Base-by-base conservation (phyloP, 2,797 vertebrate species). In the Falco naumanni region DNA sequence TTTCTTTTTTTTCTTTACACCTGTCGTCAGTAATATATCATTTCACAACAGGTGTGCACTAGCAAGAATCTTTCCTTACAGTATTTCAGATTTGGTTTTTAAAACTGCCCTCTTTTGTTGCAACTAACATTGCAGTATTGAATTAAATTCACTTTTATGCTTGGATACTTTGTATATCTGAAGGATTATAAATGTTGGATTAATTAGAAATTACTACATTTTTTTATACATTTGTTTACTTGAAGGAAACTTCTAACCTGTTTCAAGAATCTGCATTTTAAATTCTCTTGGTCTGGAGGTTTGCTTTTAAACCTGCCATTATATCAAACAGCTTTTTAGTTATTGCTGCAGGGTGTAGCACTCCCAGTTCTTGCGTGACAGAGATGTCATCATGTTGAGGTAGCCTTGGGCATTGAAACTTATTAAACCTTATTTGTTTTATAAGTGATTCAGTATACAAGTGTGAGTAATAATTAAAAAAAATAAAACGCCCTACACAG, bases 391-490 rank as follows among this genome's bases (percentile, higher is more conserved):
- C 97, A 97, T 94, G 94, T 97, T 95, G 94, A 94, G 96, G 95
- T 98, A 97, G 97, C 97, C 97, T 95, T 94, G 93, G 96, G 97
- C 97, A 94, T 28, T 97, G 96, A 97, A 98, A 98, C 98, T 97
- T 97, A 97, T 96, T 97, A 97, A 97, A 97, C 92, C 96, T 94
- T 97, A 96, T 96, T 97, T 97, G 95, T 96, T 97, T 97, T 97
- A 97, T 97, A 96, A 97, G 96, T 95, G 94, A 97, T 96, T 96
- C 95, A 97, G 91, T 97, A 96, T 96, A 94, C 95, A 96, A 97
- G 96, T 97, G 90, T 97, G 96, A 97, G 96, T 97, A 97, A 97
- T 97, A 95, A 95, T 95, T 97, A 95, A 97, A 96, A 97, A 97
- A 96, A 97, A 92, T 96, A 96, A 93, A 97, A 91, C 86, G 76